Evolutionary conservation across 37 sponge, comb jelly and placozoan species (phyloP).

Genomic region (Halisarca cf. caerulea): DNA sequence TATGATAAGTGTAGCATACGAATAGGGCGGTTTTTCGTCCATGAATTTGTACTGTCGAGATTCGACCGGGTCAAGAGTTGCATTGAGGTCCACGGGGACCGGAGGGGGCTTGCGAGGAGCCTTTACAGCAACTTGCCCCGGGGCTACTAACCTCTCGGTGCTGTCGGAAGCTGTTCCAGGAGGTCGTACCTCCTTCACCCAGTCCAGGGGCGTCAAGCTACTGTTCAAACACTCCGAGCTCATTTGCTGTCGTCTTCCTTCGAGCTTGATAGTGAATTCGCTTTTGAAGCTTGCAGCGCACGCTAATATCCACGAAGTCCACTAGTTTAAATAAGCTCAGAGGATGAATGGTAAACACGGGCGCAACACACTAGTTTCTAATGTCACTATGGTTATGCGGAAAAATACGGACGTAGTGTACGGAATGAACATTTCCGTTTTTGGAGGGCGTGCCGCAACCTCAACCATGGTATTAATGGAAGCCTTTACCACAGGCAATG

Average conservation of each 20-base stretch:
- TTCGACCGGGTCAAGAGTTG: slow-evolving; percentile 69
- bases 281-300: neutral
- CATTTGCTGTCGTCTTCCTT: neutral
- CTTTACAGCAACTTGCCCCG: neutral
- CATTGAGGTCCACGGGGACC: slow-evolving; percentile 76
- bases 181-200: neutral
- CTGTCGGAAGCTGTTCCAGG: neutral
- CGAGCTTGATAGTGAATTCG: too few relatives aligned
- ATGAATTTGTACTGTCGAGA: slow-evolving; percentile 62
- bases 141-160: neutral
- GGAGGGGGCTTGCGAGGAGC: slow-evolving; percentile 72
- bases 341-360: neutral
- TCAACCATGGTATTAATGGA: too few relatives aligned
- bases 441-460: too few relatives aligned
- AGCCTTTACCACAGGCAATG: too few relatives aligned
- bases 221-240: slow-evolving; percentile 29
- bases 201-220: slow-evolving; percentile 21
- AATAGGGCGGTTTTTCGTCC: slow-evolving; percentile 90
- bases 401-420: too few relatives aligned
- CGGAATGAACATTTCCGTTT: too few relatives aligned
- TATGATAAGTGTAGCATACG: slow-evolving; percentile 91
- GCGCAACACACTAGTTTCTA: too few relatives aligned
- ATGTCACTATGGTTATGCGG: too few relatives aligned
- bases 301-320: too few relatives aligned
- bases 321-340: slow-evolving; percentile 17